Conservation (phyloP, 2,797 vertebrate genomes). For the Allobates femoralis region DNA sequence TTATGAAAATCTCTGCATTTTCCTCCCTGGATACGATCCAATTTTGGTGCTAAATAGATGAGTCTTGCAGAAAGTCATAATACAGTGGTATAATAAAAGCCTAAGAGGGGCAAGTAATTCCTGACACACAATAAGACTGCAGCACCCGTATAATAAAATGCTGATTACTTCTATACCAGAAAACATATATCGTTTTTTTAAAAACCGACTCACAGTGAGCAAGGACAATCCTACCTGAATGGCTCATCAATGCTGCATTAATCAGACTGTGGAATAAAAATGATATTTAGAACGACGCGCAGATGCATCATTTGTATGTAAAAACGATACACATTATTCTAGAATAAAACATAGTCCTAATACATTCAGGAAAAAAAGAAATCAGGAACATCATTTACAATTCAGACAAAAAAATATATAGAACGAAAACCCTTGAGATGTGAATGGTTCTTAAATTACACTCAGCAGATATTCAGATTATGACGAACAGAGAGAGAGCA, state of each 20-base stretch:
- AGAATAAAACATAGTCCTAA: conserved; percentile 40
- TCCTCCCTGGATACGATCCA: background rate
- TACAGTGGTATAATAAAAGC: background rate
- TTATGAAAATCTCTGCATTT: background rate
- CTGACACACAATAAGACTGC: background rate
- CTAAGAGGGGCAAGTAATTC: background rate
- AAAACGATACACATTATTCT: conserved; percentile 32
- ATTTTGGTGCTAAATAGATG: background rate
- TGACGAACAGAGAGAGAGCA: conserved; percentile 21
- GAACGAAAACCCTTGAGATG: conserved; percentile 25
- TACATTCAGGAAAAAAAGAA: conserved; percentile 23
- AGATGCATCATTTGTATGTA: conserved; percentile 53
- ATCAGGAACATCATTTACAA: conserved; percentile 44
- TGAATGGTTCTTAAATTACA: conserved; percentile 48
- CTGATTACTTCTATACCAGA: conserved; percentile 17
- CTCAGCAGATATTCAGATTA: conserved; percentile 51
- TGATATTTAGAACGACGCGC: conserved; percentile 30
- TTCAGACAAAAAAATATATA: conserved; percentile 19
- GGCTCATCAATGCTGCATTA: conserved; percentile 45
- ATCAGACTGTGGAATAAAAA: conserved; percentile 41
- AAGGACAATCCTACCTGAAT: conserved; percentile 21
- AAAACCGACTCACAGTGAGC: conserved; percentile 4
- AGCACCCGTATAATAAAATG: background rate
- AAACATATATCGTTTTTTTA: background rate
- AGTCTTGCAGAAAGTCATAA: background rate